Base-by-base conservation (phyloP, 2,797 vertebrate species). In the Clarias platycephalus region DNA sequence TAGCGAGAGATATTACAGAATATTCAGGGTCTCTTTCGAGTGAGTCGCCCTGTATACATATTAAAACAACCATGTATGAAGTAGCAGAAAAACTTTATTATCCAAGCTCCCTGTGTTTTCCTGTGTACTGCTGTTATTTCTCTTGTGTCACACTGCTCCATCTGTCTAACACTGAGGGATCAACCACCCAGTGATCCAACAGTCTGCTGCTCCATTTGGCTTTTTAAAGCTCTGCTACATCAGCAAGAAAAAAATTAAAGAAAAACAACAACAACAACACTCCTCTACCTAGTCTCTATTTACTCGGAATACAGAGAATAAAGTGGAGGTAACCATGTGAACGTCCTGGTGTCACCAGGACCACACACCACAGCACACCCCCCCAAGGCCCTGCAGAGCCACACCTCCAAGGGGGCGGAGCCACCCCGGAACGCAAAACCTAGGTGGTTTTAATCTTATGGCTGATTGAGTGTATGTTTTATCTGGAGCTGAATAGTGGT, bases 101-200 rank as follows among this genome's bases (percentile, higher is more conserved):
- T 13, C 57, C 31, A 60, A 44, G 57, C 72, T 58, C 62, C 60
- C 53, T 12, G 22, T 20, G 64, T 37, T 28, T 78, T 86, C 74
- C 80, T 72, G 71, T 78, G 72, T 20, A 81, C 80, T 49, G 72
- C 79, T 77, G 80, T 53, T 82, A 34, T 31, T 64, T 77, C 78
- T 81, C 78, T 71, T 68, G 83, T 81, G 78, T 34, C 60, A 60
- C 64, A 74, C 31, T 49, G 60, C 67, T 66, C 85, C 85, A 83
- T 86, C 82, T 83, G 85, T 83, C 81, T 72, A 67, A 9, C 82
- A 70, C 77, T 20, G 74, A 82, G 80, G 24, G 67, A 63, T 55
- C 80, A 18, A 75, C 84, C 84, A 71, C 84, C 80, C 80, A 40
- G 57, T 28, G 80, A 16, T 78, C 53, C 40, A 49, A 75, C 84